These are phyloP conservation scores for Palythoa grandiflora DNA, from an alignment of 92 coral and sea anemone genomes.

Conservation along the genomic window DNA sequence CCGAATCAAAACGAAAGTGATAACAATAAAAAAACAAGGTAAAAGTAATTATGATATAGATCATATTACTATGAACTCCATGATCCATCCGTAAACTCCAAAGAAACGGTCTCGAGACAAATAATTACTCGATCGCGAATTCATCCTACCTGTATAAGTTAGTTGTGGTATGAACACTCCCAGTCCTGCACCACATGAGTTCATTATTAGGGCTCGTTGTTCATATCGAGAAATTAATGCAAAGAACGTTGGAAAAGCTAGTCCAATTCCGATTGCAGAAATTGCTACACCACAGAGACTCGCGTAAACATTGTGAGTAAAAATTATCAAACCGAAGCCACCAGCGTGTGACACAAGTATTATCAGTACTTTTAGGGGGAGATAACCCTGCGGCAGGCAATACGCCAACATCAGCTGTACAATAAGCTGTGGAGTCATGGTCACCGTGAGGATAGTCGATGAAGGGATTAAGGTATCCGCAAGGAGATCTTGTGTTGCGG, in stretches of 20 bases:
- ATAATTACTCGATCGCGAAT: neutral
- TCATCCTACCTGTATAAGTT: neutral
- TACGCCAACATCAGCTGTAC: neutral
- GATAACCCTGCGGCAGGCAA: neutral
- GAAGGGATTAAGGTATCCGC: no score
- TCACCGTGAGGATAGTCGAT: no score
- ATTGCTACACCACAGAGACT: neutral
- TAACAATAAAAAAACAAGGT: no score
- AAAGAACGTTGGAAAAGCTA: neutral
- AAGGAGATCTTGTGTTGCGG: no score
- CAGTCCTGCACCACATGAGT: neutral
- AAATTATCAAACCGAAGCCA: neutral
- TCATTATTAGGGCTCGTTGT: neutral
- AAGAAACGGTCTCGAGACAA: no score
- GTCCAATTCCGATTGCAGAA: neutral
- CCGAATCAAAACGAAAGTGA: no score
- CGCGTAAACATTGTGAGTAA: neutral
- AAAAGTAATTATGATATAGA: no score
- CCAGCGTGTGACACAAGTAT: neutral
- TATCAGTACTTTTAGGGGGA: neutral
- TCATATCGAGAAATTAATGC: neutral
- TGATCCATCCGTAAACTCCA: no score
- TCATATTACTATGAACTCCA: no score
- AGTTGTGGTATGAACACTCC: neutral
- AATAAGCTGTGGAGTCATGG: neutral